A percentile compares a stretch with the other conserved stretches of the same genome.
phyloP scores from a whole-genome alignment of 1,140 invertebrate genomes.

The Papilio polytes region DNA sequence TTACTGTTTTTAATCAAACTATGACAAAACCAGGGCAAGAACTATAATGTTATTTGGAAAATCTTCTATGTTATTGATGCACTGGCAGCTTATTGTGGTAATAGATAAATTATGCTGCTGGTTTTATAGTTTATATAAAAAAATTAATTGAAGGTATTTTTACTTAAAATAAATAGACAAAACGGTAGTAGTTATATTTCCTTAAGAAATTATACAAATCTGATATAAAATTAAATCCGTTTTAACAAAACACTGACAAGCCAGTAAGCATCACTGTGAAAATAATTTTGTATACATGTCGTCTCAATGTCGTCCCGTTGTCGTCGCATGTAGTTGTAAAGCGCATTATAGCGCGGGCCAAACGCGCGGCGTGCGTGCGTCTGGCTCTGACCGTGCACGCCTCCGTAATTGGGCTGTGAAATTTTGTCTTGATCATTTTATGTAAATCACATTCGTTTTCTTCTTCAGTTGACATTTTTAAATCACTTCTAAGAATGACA shows the following conservation, averaged over 20 bases:
- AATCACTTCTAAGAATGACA: constrained; percentile 27
- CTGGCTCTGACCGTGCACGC: constrained; percentile 48
- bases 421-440: constrained; percentile 55
- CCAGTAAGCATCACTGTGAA: neutral
- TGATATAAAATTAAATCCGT: neutral
- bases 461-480: constrained; percentile 13
- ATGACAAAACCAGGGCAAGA: too few species aligned
- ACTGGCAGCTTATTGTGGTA: neutral
- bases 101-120: too few species aligned
- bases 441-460: constrained; percentile 38
- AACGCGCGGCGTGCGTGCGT: constrained; percentile 51
- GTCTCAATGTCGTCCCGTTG: constrained; percentile 36
- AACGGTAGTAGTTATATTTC: too few species aligned
- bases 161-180: neutral
- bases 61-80: neutral
- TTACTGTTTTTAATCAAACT: too few species aligned
- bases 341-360: constrained; percentile 44
- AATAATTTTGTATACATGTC: neutral
- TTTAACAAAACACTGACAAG: too few species aligned
- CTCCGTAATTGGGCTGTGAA: constrained; percentile 63
- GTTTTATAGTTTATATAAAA: too few species aligned
- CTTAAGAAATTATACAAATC: neutral
- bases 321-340: constrained; percentile 39
- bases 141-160: too few species aligned
- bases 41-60: too few species aligned